Conservation (phyloP, 2,888 invertebrate genomes). For the Eutolmus rufibarbis region DNA sequence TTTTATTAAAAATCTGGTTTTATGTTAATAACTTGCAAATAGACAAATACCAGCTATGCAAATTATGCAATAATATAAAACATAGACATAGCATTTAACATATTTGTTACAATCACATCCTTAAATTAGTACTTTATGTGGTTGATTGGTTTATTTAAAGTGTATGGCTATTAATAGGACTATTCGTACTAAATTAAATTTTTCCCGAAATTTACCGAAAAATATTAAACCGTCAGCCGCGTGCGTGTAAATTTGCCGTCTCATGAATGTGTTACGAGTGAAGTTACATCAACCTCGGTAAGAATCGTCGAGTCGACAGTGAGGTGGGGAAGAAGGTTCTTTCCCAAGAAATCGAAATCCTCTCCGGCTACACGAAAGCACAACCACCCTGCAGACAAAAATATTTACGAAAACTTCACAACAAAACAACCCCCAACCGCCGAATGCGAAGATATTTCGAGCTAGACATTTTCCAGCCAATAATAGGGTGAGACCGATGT, state of each 20-base stretch:
- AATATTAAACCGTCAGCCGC: neutral
- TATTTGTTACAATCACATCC: neutral
- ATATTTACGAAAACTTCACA: conserved; percentile 24
- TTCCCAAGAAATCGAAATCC: neutral
- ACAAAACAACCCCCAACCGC: neutral
- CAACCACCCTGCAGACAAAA: neutral
- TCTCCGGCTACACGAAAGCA: neutral
- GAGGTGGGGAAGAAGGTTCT: neutral
- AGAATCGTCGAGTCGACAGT: neutral
- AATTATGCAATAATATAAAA: too few species aligned
- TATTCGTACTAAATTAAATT: neutral
- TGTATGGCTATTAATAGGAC: neutral
- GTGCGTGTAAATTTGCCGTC: neutral
- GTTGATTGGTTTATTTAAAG: neutral
- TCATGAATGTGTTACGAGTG: neutral
- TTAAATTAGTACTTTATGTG: neutral
- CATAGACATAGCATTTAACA: too few species aligned
- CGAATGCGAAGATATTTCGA: neutral
- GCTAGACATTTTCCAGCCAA: conserved; percentile 28
- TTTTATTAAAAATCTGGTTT: too few species aligned
- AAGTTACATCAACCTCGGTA: neutral
- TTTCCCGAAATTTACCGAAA: neutral
- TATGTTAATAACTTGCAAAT: too few species aligned
- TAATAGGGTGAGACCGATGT: conserved; percentile 22
- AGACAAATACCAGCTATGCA: too few species aligned